A percentile compares a stretch with the other conserved stretches of the same genome.
Conservation (phyloP, 2,888 invertebrate species). For the Torymus aiolomorphi region DNA sequence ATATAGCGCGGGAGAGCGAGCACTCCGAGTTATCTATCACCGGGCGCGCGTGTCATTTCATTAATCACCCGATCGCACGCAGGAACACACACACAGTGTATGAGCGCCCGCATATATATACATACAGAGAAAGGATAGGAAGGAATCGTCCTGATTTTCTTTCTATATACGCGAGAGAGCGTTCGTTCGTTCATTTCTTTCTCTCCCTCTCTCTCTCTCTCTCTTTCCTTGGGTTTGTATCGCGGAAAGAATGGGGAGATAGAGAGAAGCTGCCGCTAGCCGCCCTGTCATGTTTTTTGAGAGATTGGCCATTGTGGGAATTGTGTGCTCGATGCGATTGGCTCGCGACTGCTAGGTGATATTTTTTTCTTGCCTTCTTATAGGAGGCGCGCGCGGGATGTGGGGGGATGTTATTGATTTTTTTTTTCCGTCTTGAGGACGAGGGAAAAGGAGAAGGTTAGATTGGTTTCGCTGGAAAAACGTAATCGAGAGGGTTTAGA, state of each 20-base stretch:
- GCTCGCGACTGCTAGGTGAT: no score
- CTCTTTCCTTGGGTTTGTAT: neutral
- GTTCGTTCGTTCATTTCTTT: neutral
- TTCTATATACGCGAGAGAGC: no score
- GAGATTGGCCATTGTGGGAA: constrained; percentile 26
- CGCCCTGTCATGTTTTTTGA: constrained; percentile 35
- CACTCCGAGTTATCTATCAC: neutral
- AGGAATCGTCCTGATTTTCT: no score
- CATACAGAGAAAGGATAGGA: neutral
- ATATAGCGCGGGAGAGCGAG: neutral
- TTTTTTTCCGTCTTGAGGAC: no score
- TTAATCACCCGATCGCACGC: constrained; percentile 42
- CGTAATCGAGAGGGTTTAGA: no score
- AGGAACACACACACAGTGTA: no score
- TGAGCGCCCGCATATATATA: neutral
- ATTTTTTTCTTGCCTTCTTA: no score
- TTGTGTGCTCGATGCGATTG: no score
- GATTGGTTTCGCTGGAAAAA: no score
- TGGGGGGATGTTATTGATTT: no score
- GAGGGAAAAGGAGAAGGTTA: no score
- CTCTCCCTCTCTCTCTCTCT: neutral
- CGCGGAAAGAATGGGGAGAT: neutral
- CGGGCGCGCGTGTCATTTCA: constrained; percentile 34
- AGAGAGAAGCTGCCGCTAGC: neutral
- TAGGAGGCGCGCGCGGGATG: no score